phyloP scores from a whole-genome alignment of 2,888 invertebrate genomes.

The Campopleginae sp. region DNA sequence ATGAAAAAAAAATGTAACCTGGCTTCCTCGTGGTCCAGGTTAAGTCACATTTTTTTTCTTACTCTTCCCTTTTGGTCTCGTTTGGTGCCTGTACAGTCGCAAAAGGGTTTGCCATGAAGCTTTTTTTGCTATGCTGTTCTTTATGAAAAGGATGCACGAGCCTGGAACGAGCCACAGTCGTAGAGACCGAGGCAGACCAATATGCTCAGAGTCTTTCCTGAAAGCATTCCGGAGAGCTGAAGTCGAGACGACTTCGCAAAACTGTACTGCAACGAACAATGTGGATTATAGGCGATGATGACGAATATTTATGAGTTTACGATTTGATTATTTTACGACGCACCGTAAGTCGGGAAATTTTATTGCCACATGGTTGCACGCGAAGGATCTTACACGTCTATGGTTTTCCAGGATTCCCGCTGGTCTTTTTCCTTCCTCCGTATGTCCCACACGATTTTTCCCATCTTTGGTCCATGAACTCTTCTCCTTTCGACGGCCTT shows the following conservation, averaged over 20 bases:
- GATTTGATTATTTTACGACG: constrained; percentile 77
- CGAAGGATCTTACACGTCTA: constrained; percentile 68
- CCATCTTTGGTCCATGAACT: not conserved
- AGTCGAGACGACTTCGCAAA: constrained; percentile 57
- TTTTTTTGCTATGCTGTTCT: constrained; percentile 45
- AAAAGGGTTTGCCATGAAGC: constrained; percentile 41
- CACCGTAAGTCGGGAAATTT: constrained; percentile 49
- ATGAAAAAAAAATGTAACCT: constrained; percentile 13
- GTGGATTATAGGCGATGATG: constrained; percentile 80
- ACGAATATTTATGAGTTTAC: constrained; percentile 81
- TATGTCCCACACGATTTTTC: constrained; percentile 50
- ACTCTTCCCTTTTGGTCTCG: constrained; percentile 11
- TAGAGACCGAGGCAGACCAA: not conserved
- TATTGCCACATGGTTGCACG: constrained; percentile 70
- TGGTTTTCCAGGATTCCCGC: constrained; percentile 37
- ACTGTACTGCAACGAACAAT: constrained; percentile 70
- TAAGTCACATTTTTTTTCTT: constrained; percentile 41
- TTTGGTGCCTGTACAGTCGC: constrained; percentile 28
- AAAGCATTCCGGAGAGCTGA: constrained; percentile 25
- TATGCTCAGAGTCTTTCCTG: constrained; percentile 1
- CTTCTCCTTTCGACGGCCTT: not conserved
- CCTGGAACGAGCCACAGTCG: constrained; percentile 46
- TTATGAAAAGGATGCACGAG: constrained; percentile 46
- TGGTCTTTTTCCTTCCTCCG: constrained; percentile 1
- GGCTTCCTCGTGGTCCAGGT: constrained; percentile 31